Percentiles rank a stretch among this genome's conserved stretches.
These are phyloP conservation scores for Pararge aegeria DNA, from an alignment of 1,140 invertebrate species.

Conservation along the genomic window DNA sequence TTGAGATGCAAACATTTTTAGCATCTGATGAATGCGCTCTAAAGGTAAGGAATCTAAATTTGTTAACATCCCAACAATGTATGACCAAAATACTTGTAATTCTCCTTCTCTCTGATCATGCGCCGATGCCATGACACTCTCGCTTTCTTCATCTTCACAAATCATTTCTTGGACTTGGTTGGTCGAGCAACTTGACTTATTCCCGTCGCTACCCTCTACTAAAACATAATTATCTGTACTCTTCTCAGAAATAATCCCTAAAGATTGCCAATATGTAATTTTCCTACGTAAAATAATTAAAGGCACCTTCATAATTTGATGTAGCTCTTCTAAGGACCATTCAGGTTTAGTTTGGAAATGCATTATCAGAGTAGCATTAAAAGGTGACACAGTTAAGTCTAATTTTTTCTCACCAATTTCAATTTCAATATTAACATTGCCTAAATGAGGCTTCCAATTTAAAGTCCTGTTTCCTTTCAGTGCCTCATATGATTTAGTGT, in stretches of 20 bases:
- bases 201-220: conserved; percentile 83
- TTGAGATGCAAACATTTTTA: conserved; percentile 96
- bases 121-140: conserved; percentile 95
- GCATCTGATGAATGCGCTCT: conserved; percentile 97
- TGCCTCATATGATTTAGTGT: conserved; percentile 95
- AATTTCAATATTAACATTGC: conserved; percentile 94
- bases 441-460: conserved; percentile 96
- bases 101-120: conserved; percentile 96
- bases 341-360: conserved; percentile 94
- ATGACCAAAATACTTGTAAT: conserved; percentile 97
- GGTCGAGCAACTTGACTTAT: conserved; percentile 55
- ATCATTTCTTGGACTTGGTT: conserved; percentile 83
- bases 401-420: conserved; percentile 92
- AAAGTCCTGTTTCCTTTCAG: conserved; percentile 97
- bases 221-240: conserved; percentile 87
- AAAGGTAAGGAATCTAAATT: conserved; percentile 96
- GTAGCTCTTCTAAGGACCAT: conserved; percentile 92
- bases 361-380: conserved; percentile 96
- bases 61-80: conserved; percentile 97
- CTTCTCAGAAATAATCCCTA: conserved; percentile 90
- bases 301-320: conserved; percentile 91
- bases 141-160: conserved; percentile 94
- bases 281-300: conserved; percentile 90
- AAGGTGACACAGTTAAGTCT: conserved; percentile 92
- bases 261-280: conserved; percentile 95